Evolutionary conservation across 2,888 invertebrate species (phyloP).

Genomic region (Allophyes oxyacanthae): DNA sequence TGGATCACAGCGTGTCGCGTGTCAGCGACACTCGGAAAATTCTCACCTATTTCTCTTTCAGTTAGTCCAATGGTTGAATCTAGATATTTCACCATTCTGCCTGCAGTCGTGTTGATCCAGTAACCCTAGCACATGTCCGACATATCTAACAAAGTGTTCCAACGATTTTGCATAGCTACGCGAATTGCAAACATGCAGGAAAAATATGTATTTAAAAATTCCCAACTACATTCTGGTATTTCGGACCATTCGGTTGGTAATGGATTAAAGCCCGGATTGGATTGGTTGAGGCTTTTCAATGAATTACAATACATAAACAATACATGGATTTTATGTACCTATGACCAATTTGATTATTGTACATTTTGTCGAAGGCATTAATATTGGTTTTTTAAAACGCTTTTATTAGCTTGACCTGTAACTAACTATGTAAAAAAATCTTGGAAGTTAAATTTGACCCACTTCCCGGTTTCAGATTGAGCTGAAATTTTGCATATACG

Average conservation of each 20-base stretch:
- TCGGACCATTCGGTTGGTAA: constrained; percentile 20
- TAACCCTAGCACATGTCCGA: constrained; percentile 10
- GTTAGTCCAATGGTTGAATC: constrained; percentile 6
- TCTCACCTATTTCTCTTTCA: not conserved
- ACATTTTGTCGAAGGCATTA: too few species aligned
- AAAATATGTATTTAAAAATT: constrained; percentile 29
- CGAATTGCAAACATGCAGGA: constrained; percentile 14
- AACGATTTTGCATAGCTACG: constrained; percentile 23
- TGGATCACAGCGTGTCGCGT: too few species aligned
- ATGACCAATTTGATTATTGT: too few species aligned
- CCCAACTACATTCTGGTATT: constrained; percentile 9
- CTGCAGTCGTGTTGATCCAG: constrained; percentile 20
- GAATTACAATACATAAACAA: not conserved
- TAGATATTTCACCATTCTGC: constrained; percentile 15
- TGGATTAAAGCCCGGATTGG: constrained; percentile 27
- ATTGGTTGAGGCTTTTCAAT: constrained; percentile 18
- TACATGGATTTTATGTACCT: too few species aligned
- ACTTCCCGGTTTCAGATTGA: too few species aligned
- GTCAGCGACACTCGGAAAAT: not conserved
- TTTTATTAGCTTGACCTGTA: too few species aligned
- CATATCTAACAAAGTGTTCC: constrained; percentile 20
- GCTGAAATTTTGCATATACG: too few species aligned
- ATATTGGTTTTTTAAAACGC: too few species aligned
- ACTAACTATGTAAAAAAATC: too few species aligned
- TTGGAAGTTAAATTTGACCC: too few species aligned